Evolutionary conservation across 2,113 vertebrate species (phyloP).

Genomic region (Butorides virescens): DNA sequence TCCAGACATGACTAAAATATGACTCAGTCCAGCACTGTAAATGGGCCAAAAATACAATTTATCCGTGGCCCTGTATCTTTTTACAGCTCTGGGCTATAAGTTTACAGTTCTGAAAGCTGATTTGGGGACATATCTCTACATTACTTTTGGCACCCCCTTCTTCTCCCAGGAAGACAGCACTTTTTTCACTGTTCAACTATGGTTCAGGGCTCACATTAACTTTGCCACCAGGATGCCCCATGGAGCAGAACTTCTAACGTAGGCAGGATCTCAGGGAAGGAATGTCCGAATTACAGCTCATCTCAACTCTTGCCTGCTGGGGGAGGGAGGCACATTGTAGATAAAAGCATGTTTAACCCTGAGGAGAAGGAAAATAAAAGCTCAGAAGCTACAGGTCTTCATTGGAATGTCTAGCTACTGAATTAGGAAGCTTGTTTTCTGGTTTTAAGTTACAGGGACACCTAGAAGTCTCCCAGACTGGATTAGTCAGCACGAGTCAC

Average conservation of each 20-base stretch:
- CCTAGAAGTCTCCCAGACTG: slow-evolving; percentile 70
- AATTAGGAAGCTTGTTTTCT: slow-evolving; percentile 68
- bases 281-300: slow-evolving; percentile 52
- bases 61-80: not conserved
- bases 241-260: not conserved
- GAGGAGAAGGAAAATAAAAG: slow-evolving; percentile 64
- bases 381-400: slow-evolving; percentile 51
- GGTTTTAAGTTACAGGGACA: slow-evolving; percentile 69
- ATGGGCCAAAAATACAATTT: slow-evolving; percentile 17
- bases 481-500: slow-evolving; percentile 73
- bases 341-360: slow-evolving; percentile 57
- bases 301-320: slow-evolving; percentile 7
- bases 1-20: slow-evolving; percentile 49
- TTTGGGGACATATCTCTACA: not conserved
- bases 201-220: not conserved
- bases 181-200: not conserved
- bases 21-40: slow-evolving; percentile 9
- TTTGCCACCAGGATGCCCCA: not conserved
- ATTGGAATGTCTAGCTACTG: slow-evolving; percentile 65
- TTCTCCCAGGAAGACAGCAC: not conserved
- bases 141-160: not conserved
- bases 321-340: slow-evolving; percentile 26
- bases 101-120: not conserved
- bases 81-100: not conserved
- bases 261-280: slow-evolving; percentile 14